Evolutionary conservation across 2,888 invertebrate genomes (phyloP), one percentile per base, ranked within the genome.

Genomic region (Sympetrum striolatum): DNA sequence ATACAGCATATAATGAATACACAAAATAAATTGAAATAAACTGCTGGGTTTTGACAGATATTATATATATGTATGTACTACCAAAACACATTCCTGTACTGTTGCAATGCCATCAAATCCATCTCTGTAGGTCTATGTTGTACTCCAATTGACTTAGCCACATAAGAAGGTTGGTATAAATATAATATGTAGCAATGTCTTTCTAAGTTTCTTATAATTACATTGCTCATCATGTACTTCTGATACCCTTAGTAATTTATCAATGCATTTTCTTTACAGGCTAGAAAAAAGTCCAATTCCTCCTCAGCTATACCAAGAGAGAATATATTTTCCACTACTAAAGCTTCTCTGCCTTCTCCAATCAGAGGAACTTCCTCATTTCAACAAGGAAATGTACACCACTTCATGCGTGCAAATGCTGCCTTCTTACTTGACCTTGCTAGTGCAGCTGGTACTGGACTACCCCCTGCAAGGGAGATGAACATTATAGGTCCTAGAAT

Each of bases 331-430:
- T 91, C 92, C n/a, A 90, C 86, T 2, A 64, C 86, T 22, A 86
- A 86, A 64, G 86, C 86, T 60, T 86, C 86, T 12, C 60, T 86
- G n/a, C 86, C 86, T 8, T 86, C 86, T 6, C 86, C 86, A 8
- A 86, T 86, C 53, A 60, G 86, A 5, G 60, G 58, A 1, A 60
- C 35, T 53, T 58, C 60, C 18, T 37, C 60, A 37, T 86, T 86
- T 64, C 86, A 86, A 64, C 86, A 86, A n/a, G 86, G 86, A 37
- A 86, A 86, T 37, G 86, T 60, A 12, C 95, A 98, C 93, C 94
- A 96, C 82, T 96, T 97, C 8, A 97, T 99, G 96, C 97, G 97
- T 92, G 98, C 98, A 93, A 99, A 99, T 93, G 98, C 99, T 0
- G 96, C 98, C 94, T 99, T 99, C 93, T 94, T 99, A 18, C 94